Base-by-base conservation (phyloP, 2,113 vertebrate genomes). In the Phylloscopus whistleri region DNA sequence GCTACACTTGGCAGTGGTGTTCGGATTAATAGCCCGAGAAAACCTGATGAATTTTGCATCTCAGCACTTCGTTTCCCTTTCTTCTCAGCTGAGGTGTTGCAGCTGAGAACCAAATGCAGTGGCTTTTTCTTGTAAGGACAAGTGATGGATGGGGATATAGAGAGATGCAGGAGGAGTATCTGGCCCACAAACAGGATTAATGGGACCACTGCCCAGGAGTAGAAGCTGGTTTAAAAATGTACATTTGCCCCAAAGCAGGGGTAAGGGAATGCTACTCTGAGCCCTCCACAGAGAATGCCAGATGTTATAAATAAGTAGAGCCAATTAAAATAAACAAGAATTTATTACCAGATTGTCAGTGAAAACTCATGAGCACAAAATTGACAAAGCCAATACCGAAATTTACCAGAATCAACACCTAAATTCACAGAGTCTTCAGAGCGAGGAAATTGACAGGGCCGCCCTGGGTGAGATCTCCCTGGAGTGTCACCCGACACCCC, bases 221-320 rank as follows among this genome's bases (percentile, higher is more conserved):
- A 51, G 35, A 72, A 72, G 35, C 15, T 82, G 27, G 2, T 51
- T 79, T 89, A 4, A 79, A 93, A 82, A 49, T 22, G 15, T 59
- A 24, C 7, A 3, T 70, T 92, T 2, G 0, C 8, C 26, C 7
- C 1, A 1, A 59, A 78, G 56, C 19, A 31, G 27, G 7, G 21
- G 1, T 51, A 43, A 70, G 78, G 23, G 7, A 59, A 8, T 0
- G 3, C 23, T 51, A 2, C 30, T 89, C 16, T 63, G 30, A 70
- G 15, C 27, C 26, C 8, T 84, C 27, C 16, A 8, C 21, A 44
- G 69, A 78, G 39, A 88, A 27, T 44, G 33, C 11, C 37, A n/a
- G n/a, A n/a, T n/a, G n/a, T n/a, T n/a, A n/a, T n/a, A n/a, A n/a
- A n/a, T n/a, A n/a, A n/a, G n/a, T n/a, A n/a, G n/a, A n/a, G n/a